Evolutionary conservation across 2,888 invertebrate genomes (phyloP).

Genomic region (Limenitis camilla): DNA sequence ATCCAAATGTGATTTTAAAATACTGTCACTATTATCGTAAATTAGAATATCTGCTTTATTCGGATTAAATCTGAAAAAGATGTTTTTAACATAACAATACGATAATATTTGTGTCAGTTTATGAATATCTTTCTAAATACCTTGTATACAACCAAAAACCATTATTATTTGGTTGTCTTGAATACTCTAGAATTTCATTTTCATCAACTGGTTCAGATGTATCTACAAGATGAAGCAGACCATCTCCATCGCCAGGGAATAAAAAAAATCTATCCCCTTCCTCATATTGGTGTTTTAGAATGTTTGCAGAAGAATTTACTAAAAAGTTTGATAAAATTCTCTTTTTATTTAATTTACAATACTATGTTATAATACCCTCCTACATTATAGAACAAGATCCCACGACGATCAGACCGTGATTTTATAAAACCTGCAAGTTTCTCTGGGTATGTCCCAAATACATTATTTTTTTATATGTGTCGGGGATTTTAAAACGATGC

Average conservation of each 20-base stretch:
- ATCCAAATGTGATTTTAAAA: not conserved
- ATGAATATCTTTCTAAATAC: not conserved
- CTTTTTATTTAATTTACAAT: not conserved
- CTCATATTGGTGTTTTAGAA: not conserved
- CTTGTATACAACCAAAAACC: slow-evolving; percentile 4
- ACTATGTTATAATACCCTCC: too few relatives aligned
- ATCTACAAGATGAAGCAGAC: slow-evolving; percentile 3
- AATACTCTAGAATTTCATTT: not conserved
- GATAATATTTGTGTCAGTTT: too few relatives aligned
- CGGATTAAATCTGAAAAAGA: not conserved
- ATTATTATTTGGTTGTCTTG: not conserved
- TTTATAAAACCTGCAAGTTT: too few relatives aligned
- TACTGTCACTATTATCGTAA: not conserved
- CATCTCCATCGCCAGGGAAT: slow-evolving; percentile 9
- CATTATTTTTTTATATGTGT: too few relatives aligned
- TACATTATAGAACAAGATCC: too few relatives aligned
- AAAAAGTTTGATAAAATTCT: not conserved
- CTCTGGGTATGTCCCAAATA: too few relatives aligned
- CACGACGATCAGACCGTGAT: too few relatives aligned
- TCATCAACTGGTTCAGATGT: slow-evolving; percentile 1
- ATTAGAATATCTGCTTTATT: not conserved
- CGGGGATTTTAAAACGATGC: too few relatives aligned
- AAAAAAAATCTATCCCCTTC: not conserved
- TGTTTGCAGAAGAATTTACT: not conserved
- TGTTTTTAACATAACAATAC: not conserved